Conservation (phyloP, 92 coral and sea anemone genomes). For the Parazoanthus atlanticus region DNA sequence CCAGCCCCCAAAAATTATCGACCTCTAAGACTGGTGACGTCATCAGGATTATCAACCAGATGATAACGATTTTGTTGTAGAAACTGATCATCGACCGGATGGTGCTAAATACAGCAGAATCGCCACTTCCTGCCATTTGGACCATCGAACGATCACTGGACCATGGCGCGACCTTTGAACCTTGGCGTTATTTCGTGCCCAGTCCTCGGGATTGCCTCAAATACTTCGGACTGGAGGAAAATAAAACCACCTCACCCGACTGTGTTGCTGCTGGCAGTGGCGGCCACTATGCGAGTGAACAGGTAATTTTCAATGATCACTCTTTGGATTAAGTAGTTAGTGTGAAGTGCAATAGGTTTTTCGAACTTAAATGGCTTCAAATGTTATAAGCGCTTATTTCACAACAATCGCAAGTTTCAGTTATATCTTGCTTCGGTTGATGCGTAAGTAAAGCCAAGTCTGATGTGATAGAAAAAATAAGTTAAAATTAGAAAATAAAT, state of each 20-base stretch:
- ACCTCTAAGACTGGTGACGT: background rate
- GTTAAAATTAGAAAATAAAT: too few species aligned
- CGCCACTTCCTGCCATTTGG: constrained; percentile 42
- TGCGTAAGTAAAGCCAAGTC: background rate
- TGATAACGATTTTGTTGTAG: background rate
- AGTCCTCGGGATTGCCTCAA: constrained; percentile 29
- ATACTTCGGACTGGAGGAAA: constrained; percentile 7
- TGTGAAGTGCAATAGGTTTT: too few species aligned
- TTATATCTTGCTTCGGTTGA: background rate
- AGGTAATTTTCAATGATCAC: background rate
- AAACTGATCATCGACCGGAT: background rate
- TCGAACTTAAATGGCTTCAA: too few species aligned
- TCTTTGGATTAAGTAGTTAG: too few species aligned
- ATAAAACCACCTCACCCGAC: background rate
- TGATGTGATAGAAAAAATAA: too few species aligned
- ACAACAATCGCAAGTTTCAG: too few species aligned
- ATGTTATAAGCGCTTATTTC: too few species aligned
- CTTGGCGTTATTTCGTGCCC: constrained; percentile 37
- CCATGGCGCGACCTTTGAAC: constrained; percentile 36
- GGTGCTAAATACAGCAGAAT: constrained; percentile 32
- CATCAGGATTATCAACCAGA: background rate
- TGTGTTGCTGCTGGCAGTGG: background rate
- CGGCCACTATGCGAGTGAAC: constrained; percentile 8
- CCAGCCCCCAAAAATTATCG: too few species aligned
- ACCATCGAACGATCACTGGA: constrained; percentile 18